Conservation (phyloP, 1,140 invertebrate species). For the Neotoxoptera formosana region DNA sequence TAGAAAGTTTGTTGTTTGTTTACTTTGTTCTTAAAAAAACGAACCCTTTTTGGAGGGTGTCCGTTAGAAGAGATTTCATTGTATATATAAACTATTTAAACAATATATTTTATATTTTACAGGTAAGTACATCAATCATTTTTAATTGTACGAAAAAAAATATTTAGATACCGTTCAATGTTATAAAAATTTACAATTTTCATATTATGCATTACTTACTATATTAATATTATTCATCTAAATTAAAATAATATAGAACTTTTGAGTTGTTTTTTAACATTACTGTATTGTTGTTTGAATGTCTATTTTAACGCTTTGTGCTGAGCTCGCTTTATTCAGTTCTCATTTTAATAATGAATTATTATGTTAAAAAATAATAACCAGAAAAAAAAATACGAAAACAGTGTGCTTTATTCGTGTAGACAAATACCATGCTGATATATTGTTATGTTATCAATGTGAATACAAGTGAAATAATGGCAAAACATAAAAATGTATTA, state of each 20-base stretch:
- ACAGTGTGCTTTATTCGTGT: background rate
- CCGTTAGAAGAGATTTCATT: no score
- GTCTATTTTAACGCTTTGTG: background rate
- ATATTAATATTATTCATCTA: background rate
- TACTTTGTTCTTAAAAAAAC: no score
- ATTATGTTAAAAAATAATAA: background rate
- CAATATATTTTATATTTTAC: no score
- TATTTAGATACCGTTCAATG: no score
- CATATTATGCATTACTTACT: background rate
- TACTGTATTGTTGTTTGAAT: background rate
- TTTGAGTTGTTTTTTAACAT: background rate
- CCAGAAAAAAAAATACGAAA: background rate
- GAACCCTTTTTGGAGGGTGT: no score
- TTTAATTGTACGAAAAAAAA: no score
- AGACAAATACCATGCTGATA: background rate
- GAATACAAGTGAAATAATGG: background rate
- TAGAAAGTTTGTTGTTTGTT: no score
- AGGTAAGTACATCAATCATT: no score
- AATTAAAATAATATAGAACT: background rate
- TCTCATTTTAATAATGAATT: background rate
- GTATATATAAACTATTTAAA: no score
- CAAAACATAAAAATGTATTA: background rate
- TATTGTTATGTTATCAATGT: background rate
- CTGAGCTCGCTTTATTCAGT: background rate
- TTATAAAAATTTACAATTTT: background rate